phyloP scores from a whole-genome alignment of 1,140 invertebrate species.

The Mercenaria mercenaria region DNA sequence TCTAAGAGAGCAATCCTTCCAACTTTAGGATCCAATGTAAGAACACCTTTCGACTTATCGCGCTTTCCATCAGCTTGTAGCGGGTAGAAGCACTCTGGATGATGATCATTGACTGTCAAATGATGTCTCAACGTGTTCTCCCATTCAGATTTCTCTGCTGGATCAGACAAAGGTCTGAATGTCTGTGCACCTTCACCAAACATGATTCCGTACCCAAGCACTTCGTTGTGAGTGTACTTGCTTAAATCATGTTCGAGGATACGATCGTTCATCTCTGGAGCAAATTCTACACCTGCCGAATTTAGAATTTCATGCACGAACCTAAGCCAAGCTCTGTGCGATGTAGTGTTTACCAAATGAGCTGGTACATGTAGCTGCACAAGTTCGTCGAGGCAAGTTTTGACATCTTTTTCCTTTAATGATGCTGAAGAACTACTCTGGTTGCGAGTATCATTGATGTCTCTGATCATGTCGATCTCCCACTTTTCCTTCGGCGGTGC shows the following conservation, averaged over 20 bases:
- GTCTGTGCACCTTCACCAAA: not conserved
- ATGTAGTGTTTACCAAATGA: not conserved
- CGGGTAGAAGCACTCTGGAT: constrained; percentile 37
- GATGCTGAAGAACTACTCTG: not conserved
- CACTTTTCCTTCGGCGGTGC: not conserved
- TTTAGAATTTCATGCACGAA: not conserved
- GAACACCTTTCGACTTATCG: not conserved
- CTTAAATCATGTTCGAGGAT: constrained; percentile 20
- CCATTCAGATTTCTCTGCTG: constrained; percentile 34
- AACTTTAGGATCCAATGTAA: not conserved
- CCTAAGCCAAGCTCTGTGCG: constrained; percentile 15
- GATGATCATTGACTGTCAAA: constrained; percentile 14
- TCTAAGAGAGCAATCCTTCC: not conserved
- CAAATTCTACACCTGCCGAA: not conserved
- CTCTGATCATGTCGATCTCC: not conserved
- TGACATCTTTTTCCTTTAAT: not conserved
- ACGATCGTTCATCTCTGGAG: not conserved
- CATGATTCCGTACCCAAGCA: constrained; percentile 39
- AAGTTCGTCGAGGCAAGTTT: not conserved
- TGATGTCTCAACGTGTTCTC: constrained; percentile 3
- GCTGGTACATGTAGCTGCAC: not conserved
- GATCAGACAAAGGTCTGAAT: not conserved
- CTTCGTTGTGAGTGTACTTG: constrained; percentile 33
- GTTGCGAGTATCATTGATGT: not conserved
- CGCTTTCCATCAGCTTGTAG: not conserved